Evolutionary conservation across 2,113 vertebrate species (phyloP).

Genomic region (Zingel zingel): DNA sequence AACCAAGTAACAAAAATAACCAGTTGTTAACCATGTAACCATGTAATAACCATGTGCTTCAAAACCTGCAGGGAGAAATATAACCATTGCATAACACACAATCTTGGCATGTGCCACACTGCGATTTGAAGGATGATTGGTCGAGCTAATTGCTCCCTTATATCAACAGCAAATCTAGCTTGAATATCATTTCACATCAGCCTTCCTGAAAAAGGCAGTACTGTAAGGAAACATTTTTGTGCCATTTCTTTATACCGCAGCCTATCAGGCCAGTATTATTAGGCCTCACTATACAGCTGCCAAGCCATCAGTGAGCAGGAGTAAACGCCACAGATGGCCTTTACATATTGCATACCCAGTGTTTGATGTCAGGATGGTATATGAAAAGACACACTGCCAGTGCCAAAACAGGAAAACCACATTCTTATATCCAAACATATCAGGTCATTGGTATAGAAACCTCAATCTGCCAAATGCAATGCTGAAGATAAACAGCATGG

Average conservation of each 20-base stretch:
- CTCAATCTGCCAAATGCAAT: slow-evolving; percentile 64
- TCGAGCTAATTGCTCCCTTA: slow-evolving; percentile 67
- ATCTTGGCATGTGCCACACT: slow-evolving; percentile 32
- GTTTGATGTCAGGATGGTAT: slow-evolving; percentile 71
- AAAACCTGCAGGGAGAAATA: slow-evolving; percentile 44
- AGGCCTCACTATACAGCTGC: slow-evolving; percentile 57
- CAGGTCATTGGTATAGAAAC: slow-evolving; percentile 68
- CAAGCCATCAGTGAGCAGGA: slow-evolving; percentile 65
- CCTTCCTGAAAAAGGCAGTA: slow-evolving; percentile 39
- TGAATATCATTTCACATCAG: slow-evolving; percentile 57
- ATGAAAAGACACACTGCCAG: slow-evolving; percentile 63
- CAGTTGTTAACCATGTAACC: neutral
- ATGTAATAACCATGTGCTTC: neutral
- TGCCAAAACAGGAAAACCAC: slow-evolving; percentile 77
- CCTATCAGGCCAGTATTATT: slow-evolving; percentile 64
- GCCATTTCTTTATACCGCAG: slow-evolving; percentile 58
- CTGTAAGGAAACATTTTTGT: slow-evolving; percentile 52
- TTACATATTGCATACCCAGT: slow-evolving; percentile 60
- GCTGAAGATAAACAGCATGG: slow-evolving; percentile 73
- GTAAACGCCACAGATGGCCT: slow-evolving; percentile 68
- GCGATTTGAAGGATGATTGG: slow-evolving; percentile 59
- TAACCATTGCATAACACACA: slow-evolving; percentile 41
- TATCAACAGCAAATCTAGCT: slow-evolving; percentile 65
- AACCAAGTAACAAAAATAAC: neutral
- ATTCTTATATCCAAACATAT: slow-evolving; percentile 76